Base-by-base conservation (phyloP, 2,888 invertebrate species). In the Julus scandinavius region DNA sequence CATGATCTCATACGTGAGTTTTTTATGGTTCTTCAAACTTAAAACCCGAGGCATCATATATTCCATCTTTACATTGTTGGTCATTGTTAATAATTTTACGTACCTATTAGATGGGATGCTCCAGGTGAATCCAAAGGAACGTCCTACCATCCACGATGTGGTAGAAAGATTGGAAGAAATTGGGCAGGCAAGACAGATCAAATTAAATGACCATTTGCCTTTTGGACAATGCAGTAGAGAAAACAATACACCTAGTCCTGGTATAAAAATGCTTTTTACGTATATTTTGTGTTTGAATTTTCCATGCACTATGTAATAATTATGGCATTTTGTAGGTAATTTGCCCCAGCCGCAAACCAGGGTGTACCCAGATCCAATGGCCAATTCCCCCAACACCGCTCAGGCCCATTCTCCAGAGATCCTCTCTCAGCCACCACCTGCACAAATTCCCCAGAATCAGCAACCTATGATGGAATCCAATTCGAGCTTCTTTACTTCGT, bases 91-190 rank as follows among this genome's bases (percentile, higher is more conserved):
- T 7, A 20, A 63, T 20, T 20, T 85, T 40, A 17, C n/a, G 38
- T 63, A 20, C 63, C 13, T 5, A 38, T 40, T 84, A 94, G 96
- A 93, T 92, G 92, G 92, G n/a, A 92, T 92, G 91, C 92, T 94
- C 50, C 91, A 92, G 90, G 92, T 93, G 85, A 96, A 98, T 92
- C 99, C 99, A 2, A 94, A 94, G 88, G 95, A 96, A 91, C 95
- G 99, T 90, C 93, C 97, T 90, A 94, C 95, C 88, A 95, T 98
- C 88, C 94, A 95, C 89, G 95, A 95, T 91, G 93, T 99, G 88
- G 93, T 98, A 91, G 97, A 98, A 92, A 94, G 96, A 90, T 92
- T 99, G 90, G 97, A 96, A 88, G 96, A 97, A 88, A 95, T 99
- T 90, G 96, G 97, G 0, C 97, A 97, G 93, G 96, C 96, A 88